Percentiles rank a stretch among this genome's conserved stretches.
These are phyloP conservation scores for Physocephala rufipes DNA, from an alignment of 2,888 invertebrate species.

Conservation along the genomic window DNA sequence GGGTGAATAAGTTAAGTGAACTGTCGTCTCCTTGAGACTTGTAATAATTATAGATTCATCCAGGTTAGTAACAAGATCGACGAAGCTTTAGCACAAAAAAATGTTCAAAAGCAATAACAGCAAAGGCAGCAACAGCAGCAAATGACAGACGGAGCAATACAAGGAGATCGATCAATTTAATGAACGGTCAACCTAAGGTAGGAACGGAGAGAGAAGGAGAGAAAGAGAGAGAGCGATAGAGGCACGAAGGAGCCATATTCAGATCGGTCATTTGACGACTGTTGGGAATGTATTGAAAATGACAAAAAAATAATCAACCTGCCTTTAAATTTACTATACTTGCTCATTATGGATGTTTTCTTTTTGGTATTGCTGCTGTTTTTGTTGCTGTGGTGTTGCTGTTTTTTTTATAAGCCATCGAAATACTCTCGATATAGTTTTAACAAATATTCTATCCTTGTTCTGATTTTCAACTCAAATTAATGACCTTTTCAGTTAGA, in stretches of 20 bases:
- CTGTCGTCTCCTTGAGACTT: slow-evolving; percentile 17
- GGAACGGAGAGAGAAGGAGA: background rate
- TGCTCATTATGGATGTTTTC: background rate
- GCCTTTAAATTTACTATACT: background rate
- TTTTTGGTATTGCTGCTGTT: background rate
- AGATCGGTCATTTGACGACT: background rate
- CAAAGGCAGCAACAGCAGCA: slow-evolving; percentile 29
- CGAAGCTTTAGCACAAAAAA: background rate
- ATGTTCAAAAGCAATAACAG: slow-evolving; percentile 27
- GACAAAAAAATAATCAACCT: background rate
- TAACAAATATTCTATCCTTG: background rate
- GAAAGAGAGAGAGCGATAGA: too few relatives aligned
- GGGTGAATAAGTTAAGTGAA: slow-evolving; percentile 19
- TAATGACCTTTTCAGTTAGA: background rate
- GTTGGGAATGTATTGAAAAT: background rate
- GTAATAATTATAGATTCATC: slow-evolving; percentile 26
- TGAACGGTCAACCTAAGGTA: slow-evolving; percentile 37
- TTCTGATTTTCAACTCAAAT: slow-evolving; percentile 4
- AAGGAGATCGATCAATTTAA: slow-evolving; percentile 38
- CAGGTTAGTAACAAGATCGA: slow-evolving; percentile 15
- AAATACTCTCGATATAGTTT: slow-evolving; percentile 4
- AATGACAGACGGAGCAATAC: slow-evolving; percentile 11
- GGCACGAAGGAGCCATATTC: too few relatives aligned
- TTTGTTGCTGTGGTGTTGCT: background rate
- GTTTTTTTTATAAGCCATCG: background rate